Base-by-base conservation (phyloP, 2,888 invertebrate species). In the Himalopsyche japonica region DNA sequence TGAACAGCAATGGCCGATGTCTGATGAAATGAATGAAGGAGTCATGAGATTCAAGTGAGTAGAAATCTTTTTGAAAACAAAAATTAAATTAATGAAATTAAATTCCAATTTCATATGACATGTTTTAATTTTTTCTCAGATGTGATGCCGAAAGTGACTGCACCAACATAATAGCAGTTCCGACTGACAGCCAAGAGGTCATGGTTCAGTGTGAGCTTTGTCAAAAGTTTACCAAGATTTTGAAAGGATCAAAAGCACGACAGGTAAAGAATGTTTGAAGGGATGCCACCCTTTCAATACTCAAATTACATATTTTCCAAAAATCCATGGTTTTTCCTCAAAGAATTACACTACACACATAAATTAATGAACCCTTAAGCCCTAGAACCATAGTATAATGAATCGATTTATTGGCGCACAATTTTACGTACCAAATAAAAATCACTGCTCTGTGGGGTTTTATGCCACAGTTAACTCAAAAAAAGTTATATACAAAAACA, bases 1-100 rank as follows among this genome's bases (percentile, higher is more conserved):
- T 88, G 89, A 91, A 78, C 94, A 95, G 82, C 93, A 95, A 88
- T 98, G 97, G 97, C 97, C 97, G 0, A 90, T 93, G 10, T 94
- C 96, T 88, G 93, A 94, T 0, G 92, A 96, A 76, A 95, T 97
- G 93, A 94, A 94, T 70, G 93, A 95, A 84, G 93, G 93, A 87
- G 92, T 95, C 83, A 93, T 97, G 89, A 92, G 95, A 90, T 95
- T 94, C 88, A 93, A 91, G 92, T 92, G 88, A 90, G 91, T 79
- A 3, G 27, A 76, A 76, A 27, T 76, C 5, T 76, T 18, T 76
- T 76, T 27, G 10, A 32, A 20, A 27, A 76, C 15, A 76, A 76
- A 32, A 12, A 10, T 8, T 32, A 20, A 1, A 76, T 12, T 76
- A 1, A 6, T 1, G 32, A 32, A 27, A 12, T 20, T 30, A 1